Conservation (phyloP, 1,140 invertebrate genomes). For the Diorhabda carinulata region DNA sequence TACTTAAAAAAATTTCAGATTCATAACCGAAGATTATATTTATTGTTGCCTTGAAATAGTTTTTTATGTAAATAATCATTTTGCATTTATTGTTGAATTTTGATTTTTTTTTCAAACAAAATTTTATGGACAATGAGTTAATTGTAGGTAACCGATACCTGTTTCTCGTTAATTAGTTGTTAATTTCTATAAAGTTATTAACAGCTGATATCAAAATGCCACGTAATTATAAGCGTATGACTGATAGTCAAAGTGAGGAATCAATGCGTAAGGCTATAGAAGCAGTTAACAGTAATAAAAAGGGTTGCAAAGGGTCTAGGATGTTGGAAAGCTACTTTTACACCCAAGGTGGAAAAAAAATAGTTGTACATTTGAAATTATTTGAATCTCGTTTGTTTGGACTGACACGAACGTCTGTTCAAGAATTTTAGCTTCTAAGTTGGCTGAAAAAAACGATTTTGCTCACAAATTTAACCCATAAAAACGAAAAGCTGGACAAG, state of each 20-base stretch:
- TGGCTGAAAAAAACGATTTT: slow-evolving; percentile 13
- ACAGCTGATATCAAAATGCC: not conserved
- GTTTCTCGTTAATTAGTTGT: too few species aligned
- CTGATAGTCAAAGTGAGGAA: not conserved
- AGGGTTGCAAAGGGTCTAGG: not conserved
- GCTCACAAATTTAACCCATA: slow-evolving; percentile 4
- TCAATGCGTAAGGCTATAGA: not conserved
- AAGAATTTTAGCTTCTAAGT: slow-evolving; percentile 9
- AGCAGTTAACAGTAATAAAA: not conserved
- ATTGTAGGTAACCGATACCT: too few species aligned
- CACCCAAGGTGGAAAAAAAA: not conserved
- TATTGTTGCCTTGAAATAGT: too few species aligned
- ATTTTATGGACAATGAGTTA: too few species aligned
- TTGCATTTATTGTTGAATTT: too few species aligned
- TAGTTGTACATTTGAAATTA: not conserved
- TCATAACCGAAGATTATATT: too few species aligned
- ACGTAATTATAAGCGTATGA: not conserved
- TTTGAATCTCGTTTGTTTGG: slow-evolving; percentile 8
- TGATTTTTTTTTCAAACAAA: too few species aligned
- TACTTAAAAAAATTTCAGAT: too few species aligned
- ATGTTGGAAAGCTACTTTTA: not conserved
- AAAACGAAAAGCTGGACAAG: slow-evolving; percentile 16
- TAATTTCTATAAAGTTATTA: too few species aligned
- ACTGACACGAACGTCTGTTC: not conserved
- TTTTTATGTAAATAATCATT: too few species aligned